A percentile compares a stretch with the other conserved stretches of the same genome.
Evolutionary conservation across 1,140 invertebrate genomes (phyloP).

Genomic region (Ctenoplectra terminalis): DNA sequence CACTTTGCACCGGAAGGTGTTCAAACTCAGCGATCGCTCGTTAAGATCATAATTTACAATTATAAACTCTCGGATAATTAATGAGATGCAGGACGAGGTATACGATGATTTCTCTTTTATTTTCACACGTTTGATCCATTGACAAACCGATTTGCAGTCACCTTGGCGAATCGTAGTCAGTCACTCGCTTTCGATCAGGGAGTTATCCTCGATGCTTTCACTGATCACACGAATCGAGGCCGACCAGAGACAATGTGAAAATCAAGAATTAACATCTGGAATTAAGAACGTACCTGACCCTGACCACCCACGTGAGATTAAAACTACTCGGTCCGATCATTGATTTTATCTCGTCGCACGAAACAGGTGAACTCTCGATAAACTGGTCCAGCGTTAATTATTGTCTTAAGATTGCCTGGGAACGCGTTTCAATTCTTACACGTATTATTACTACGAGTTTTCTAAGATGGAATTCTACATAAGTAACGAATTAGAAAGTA

Average conservation of each 20-base stretch:
- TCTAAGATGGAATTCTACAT: neutral
- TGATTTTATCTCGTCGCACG: neutral
- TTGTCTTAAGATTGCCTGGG: neutral
- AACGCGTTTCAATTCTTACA: neutral
- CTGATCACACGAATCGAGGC: conserved; percentile 63
- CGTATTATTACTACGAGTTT: too few species aligned
- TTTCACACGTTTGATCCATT: conserved; percentile 29
- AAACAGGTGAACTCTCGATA: neutral
- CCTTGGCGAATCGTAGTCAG: conserved; percentile 38
- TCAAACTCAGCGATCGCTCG: too few species aligned
- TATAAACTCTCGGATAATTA: neutral
- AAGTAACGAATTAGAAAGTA: neutral
- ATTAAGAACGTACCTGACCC: conserved; percentile 41
- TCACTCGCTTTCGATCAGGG: conserved; percentile 60
- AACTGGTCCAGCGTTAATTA: neutral
- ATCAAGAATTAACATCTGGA: conserved; percentile 24
- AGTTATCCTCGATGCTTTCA: conserved; percentile 66
- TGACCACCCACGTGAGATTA: conserved; percentile 32
- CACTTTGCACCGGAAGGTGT: neutral
- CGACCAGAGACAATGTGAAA: conserved; percentile 38
- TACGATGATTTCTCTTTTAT: conserved; percentile 42
- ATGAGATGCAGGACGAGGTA: too few species aligned
- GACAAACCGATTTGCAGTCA: conserved; percentile 24
- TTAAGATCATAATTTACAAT: neutral
- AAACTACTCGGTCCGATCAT: neutral